Evolutionary conservation across 2,797 vertebrate species (phyloP).

Genomic region (Psittacula echo): DNA sequence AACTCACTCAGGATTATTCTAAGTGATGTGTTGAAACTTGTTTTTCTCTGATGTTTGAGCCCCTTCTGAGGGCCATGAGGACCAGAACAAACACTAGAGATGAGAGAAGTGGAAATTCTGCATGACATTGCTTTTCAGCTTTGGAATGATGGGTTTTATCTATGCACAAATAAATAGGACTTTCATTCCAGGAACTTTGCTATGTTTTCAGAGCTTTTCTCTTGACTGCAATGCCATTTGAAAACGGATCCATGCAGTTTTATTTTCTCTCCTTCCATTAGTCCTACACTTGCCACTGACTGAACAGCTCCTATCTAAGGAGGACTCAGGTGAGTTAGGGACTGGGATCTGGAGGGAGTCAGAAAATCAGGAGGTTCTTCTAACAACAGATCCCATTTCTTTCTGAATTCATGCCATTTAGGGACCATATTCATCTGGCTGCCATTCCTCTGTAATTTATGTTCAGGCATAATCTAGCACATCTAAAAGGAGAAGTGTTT

Average conservation of each 20-base stretch:
- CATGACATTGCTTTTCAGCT: conserved; percentile 23
- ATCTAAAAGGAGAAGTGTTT: conserved; percentile 51
- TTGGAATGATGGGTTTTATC: conserved; percentile 45
- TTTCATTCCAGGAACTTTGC: conserved; percentile 50
- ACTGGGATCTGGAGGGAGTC: neutral
- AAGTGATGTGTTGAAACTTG: conserved; percentile 51
- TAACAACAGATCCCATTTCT: neutral
- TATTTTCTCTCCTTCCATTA: neutral
- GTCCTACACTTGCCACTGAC: neutral
- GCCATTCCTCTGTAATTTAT: conserved; percentile 33
- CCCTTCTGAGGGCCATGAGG: conserved; percentile 1
- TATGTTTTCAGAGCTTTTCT: conserved; percentile 3
- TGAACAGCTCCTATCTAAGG: neutral
- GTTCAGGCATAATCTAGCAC: conserved; percentile 27
- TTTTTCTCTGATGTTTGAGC: conserved; percentile 50
- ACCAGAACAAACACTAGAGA: conserved; percentile 48
- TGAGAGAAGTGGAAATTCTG: conserved; percentile 38
- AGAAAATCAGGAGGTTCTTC: neutral
- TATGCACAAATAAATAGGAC: conserved; percentile 32
- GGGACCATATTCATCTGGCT: neutral
- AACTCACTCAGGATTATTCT: conserved; percentile 59
- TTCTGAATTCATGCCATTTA: neutral
- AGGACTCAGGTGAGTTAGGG: neutral
- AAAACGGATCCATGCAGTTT: neutral
- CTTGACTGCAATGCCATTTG: conserved; percentile 46